Evolutionary conservation across 2,888 invertebrate species (phyloP), one percentile per base, ranked within the genome.

Genomic region (Eueremaeus valkanovi): DNA sequence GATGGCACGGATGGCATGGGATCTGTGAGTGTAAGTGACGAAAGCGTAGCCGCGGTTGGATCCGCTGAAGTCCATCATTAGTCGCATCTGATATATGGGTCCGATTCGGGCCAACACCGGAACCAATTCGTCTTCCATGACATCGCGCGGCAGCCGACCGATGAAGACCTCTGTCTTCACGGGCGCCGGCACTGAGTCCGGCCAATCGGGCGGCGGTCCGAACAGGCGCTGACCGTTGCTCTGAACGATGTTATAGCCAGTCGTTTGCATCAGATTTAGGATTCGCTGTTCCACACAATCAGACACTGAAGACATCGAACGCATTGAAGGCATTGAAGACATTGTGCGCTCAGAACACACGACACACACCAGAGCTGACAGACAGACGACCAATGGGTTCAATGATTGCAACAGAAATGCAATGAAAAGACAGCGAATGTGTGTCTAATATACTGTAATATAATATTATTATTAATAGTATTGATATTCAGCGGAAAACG

Each of bases 21-120:
- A 82, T 5, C 84, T 82, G 66, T 85, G 85, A 0, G 87, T 85
- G 80, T 84, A 87, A n/a, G 88, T 88, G 0, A 91, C 89, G 83
- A 92, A 94, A 0, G 89, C 91, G 82, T 89, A 93, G 0, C 93
- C 93, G 0, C 93, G 85, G 80, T 90, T 92, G 0, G 87, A 87
- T 0, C 92, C 91, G 0, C 88, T 88, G 81, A 90, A 91, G 80
- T 91, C 90, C 79, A 82, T 80, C 87, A 93, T 88, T 9, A 93
- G 83, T 0, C 94, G 85, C 80, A 93, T 84, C 81, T 91, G 89
- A 83, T 90, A 90, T 49, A 93, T 87, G 31, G 85, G 86, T 0
- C 92, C 93, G 3, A 88, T 84, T 45, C 81, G 84, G 3, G 87
- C 83, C 79, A 93, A 89, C 0, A 92, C 81, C 0, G 92, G 92